Evolutionary conservation across 92 coral and sea anemone genomes (phyloP).

Genomic region (Porites lobata): DNA sequence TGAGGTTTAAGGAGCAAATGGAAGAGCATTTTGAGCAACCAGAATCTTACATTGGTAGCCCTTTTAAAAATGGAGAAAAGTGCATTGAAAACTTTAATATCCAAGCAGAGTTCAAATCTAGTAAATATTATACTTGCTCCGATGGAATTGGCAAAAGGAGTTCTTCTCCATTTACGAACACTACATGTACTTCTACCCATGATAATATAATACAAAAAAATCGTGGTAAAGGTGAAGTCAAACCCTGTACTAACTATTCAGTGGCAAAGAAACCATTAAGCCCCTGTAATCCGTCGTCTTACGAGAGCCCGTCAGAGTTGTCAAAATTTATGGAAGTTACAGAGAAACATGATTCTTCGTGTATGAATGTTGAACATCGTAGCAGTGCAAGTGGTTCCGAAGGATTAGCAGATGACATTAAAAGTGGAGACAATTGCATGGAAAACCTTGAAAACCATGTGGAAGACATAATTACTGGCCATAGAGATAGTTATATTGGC

Average conservation of each 20-base stretch:
- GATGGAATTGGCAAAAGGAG: neutral
- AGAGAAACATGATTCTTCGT: neutral
- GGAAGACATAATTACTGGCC: no score
- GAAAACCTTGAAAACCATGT: no score
- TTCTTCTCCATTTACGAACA: neutral
- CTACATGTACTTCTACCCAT: neutral
- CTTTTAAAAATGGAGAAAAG: neutral
- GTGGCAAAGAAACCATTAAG: neutral
- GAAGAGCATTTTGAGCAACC: neutral
- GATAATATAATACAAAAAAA: neutral
- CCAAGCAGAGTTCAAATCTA: neutral
- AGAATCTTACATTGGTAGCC: no score
- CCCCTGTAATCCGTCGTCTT: neutral
- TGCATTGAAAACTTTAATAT: neutral
- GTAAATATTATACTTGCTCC: neutral
- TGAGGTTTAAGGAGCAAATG: slow-evolving; percentile 3
- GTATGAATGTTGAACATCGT: neutral
- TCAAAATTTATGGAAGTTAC: neutral
- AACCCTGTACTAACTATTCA: neutral
- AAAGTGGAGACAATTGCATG: no score
- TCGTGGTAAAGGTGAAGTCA: neutral
- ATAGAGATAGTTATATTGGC: no score
- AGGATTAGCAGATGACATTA: neutral
- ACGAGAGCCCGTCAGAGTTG: neutral
- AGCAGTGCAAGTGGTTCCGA: neutral